Percentiles rank a stretch among this genome's conserved stretches.
Conservation (phyloP, 2,888 invertebrate species). For the Drosophila vallismaia region DNA sequence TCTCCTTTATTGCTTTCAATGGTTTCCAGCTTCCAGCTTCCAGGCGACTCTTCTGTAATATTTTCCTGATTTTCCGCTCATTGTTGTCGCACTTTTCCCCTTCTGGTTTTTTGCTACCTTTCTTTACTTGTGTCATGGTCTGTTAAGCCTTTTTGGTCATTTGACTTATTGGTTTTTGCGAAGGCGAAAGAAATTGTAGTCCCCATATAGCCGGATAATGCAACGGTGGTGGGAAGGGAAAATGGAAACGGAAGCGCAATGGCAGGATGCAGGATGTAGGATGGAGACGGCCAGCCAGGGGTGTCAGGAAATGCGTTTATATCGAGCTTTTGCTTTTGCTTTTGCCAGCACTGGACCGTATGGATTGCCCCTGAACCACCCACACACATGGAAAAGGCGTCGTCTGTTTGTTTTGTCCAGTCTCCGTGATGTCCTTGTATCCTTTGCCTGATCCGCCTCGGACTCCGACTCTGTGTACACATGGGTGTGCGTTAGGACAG, state of each 20-base stretch:
- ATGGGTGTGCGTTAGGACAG: slow-evolving; percentile 14
- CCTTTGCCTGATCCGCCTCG: slow-evolving; percentile 20
- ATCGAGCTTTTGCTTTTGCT: slow-evolving; percentile 35
- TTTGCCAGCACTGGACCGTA: slow-evolving; percentile 45
- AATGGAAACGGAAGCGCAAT: background rate
- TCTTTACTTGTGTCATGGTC: slow-evolving; percentile 68
- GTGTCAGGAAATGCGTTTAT: slow-evolving; percentile 60
- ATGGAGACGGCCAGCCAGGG: slow-evolving; percentile 26
- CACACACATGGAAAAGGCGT: slow-evolving; percentile 39
- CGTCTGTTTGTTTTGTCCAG: slow-evolving; percentile 65
- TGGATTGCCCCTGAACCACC: slow-evolving; percentile 31
- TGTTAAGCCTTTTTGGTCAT: slow-evolving; percentile 69
- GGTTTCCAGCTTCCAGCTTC: slow-evolving; percentile 11
- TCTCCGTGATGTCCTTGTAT: slow-evolving; percentile 33
- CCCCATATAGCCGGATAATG: slow-evolving; percentile 47
- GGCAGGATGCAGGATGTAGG: background rate
- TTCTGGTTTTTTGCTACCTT: slow-evolving; percentile 54
- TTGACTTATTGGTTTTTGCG: slow-evolving; percentile 69
- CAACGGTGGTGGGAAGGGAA: slow-evolving; percentile 9
- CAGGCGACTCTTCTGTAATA: slow-evolving; percentile 28
- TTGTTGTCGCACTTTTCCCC: slow-evolving; percentile 21
- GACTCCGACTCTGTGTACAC: slow-evolving; percentile 40
- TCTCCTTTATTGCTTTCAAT: slow-evolving; percentile 35
- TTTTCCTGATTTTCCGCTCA: slow-evolving; percentile 41
- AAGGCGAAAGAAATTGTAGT: slow-evolving; percentile 23